phyloP scores from a whole-genome alignment of 2,113 vertebrate genomes.

The Halichoerus grypus region DNA sequence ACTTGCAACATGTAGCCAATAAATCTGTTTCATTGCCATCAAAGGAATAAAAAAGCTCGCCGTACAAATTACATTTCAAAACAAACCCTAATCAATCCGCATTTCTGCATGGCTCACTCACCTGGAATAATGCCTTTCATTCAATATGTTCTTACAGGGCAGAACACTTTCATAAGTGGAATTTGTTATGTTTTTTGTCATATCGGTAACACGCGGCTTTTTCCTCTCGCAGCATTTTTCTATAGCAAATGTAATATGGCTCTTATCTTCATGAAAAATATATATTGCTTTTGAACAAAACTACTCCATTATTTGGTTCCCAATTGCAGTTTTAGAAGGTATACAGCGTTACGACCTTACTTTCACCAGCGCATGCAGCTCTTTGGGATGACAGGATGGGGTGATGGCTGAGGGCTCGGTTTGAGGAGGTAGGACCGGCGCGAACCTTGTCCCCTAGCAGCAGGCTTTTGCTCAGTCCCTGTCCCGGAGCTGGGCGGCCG shows the following conservation, averaged over 20 bases:
- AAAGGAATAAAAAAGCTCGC: constrained; percentile 65
- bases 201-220: constrained; percentile 82
- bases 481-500: accelerated
- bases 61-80: constrained; percentile 77
- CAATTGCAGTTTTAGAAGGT: constrained; percentile 32
- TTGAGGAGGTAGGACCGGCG: neutral
- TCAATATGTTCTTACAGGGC: constrained; percentile 76
- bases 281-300: constrained; percentile 86
- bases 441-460: neutral
- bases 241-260: constrained; percentile 80
- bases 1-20: constrained; percentile 53
- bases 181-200: constrained; percentile 73
- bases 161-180: constrained; percentile 77
- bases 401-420: neutral
- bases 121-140: constrained; percentile 69
- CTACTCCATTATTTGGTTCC: constrained; percentile 71
- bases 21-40: constrained; percentile 71
- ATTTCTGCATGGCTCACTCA: constrained; percentile 56
- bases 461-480: too few relatives aligned
- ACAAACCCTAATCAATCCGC: constrained; percentile 68
- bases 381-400: neutral
- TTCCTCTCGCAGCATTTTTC: constrained; percentile 67
- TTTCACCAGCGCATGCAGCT: neutral
- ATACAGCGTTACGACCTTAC: neutral
- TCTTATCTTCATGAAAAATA: constrained; percentile 85